phyloP scores from a whole-genome alignment of 2,888 invertebrate species.

The Pherbina coryleti region DNA sequence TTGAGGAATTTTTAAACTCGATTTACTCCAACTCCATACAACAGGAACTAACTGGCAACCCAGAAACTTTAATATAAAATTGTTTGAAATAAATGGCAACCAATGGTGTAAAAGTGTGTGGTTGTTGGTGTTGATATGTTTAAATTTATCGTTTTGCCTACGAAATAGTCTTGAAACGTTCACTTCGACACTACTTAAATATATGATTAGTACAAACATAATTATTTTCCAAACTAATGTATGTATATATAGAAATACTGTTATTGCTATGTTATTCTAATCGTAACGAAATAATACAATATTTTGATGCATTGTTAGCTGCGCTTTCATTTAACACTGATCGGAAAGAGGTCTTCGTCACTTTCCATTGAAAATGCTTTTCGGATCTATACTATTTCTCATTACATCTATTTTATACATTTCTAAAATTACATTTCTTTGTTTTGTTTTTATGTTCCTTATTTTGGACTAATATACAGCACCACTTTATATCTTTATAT shows the following conservation, averaged over 20 bases:
- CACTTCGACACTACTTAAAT: constrained; percentile 4
- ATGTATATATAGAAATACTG: constrained; percentile 5
- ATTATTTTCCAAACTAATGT: not conserved
- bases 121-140: constrained; percentile 28
- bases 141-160: constrained; percentile 17
- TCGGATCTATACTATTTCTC: constrained; percentile 17
- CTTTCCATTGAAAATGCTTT: not conserved
- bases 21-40: too few relatives aligned
- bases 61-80: not conserved
- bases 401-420: constrained; percentile 38
- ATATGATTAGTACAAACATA: constrained; percentile 19
- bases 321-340: constrained; percentile 50
- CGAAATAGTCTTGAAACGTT: constrained; percentile 23
- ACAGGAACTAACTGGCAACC: not conserved
- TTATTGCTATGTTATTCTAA: constrained; percentile 10
- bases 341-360: not conserved
- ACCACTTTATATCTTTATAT: constrained; percentile 60
- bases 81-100: not conserved
- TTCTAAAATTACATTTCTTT: constrained; percentile 35
- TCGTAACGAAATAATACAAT: not conserved
- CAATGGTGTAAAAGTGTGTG: too few relatives aligned
- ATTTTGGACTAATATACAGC: constrained; percentile 55
- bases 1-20: too few relatives aligned
- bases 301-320: constrained; percentile 22
- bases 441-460: constrained; percentile 31